Conservation (phyloP, 2,888 invertebrate genomes). For the Panzeria rudis region DNA sequence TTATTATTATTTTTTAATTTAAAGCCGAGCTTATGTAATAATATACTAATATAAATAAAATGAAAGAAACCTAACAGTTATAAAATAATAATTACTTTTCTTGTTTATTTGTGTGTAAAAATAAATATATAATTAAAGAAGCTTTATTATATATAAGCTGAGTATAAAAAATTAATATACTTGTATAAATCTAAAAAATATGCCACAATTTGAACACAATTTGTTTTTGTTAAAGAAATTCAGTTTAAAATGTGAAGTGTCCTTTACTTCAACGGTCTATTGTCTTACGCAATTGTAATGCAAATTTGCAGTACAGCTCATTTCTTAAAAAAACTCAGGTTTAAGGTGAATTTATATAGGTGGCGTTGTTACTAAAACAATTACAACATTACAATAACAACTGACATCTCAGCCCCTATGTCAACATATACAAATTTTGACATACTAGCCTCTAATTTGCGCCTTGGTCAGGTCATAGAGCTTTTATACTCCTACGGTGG, state of each 20-base stretch:
- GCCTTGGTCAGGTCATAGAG: too few species aligned
- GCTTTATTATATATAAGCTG: slow-evolving; percentile 72
- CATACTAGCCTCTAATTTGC: too few species aligned
- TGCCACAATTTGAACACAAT: slow-evolving; percentile 50
- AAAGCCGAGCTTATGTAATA: slow-evolving; percentile 74
- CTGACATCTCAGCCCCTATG: too few species aligned
- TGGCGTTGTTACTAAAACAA: too few species aligned
- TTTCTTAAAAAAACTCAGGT: too few species aligned
- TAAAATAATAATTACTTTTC: slow-evolving; percentile 57
- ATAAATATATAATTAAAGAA: slow-evolving; percentile 58
- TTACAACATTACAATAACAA: too few species aligned
- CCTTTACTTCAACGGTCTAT: too few species aligned
- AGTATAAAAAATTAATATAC: slow-evolving; percentile 49
- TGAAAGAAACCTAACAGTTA: slow-evolving; percentile 35
- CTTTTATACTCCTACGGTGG: too few species aligned
- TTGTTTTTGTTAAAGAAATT: slow-evolving; percentile 1
- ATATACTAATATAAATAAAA: slow-evolving; percentile 57
- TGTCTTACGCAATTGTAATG: too few species aligned
- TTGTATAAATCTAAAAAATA: slow-evolving; percentile 32
- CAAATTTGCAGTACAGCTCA: too few species aligned
- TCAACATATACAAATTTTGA: too few species aligned
- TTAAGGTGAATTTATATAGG: too few species aligned
- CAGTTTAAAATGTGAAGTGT: background rate
- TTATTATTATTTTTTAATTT: slow-evolving; percentile 61
- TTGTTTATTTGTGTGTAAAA: slow-evolving; percentile 70